Conservation (phyloP, 2,113 vertebrate species). For the Salvelinus fontinalis region DNA sequence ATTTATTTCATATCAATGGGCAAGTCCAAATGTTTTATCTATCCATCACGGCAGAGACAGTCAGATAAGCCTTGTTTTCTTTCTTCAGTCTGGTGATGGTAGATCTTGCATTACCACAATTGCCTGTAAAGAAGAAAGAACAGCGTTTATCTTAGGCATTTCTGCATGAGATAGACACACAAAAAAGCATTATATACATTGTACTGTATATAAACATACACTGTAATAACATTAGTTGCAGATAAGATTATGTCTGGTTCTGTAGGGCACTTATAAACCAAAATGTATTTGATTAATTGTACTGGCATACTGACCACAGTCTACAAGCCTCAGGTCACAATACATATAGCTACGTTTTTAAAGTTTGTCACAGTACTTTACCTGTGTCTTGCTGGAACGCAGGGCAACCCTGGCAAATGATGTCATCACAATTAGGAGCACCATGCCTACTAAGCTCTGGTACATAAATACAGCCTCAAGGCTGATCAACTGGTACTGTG, state of each 20-base stretch:
- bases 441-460: conserved; percentile 11
- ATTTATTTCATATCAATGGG: too few relatives aligned
- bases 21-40: too few relatives aligned
- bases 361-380: conserved; percentile 1
- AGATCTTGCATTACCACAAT: conserved; percentile 13
- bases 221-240: neutral
- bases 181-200: too few relatives aligned
- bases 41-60: too few relatives aligned
- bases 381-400: conserved; percentile 10
- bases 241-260: neutral
- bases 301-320: too few relatives aligned
- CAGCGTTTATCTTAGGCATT: neutral
- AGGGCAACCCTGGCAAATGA: conserved; percentile 18
- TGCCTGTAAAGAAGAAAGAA: conserved; percentile 17
- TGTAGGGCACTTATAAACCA: neutral
- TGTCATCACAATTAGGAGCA: conserved; percentile 13
- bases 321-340: neutral
- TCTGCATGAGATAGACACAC: too few relatives aligned
- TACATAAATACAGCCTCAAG: conserved; percentile 7
- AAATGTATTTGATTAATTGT: too few relatives aligned
- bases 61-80: too few relatives aligned
- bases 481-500: neutral
- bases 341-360: neutral
- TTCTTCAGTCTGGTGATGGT: neutral
- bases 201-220: too few relatives aligned